Conservation (phyloP, 2,797 vertebrate genomes). For the Acanthurus lineatus region DNA sequence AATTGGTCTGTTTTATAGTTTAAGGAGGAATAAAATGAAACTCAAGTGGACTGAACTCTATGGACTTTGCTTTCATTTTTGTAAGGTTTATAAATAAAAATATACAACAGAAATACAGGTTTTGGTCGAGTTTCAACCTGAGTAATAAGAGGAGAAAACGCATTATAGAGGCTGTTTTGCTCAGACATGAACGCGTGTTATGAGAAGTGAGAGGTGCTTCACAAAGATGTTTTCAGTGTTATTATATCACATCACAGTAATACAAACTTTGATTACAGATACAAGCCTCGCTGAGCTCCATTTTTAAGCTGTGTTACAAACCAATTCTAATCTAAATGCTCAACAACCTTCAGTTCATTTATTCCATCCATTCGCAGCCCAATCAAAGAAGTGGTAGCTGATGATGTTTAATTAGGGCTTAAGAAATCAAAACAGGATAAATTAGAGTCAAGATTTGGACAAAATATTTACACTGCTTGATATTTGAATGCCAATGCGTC, state of each 20-base stretch:
- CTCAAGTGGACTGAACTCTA: no score
- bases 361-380: conserved; percentile 1
- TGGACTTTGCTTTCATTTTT: no score
- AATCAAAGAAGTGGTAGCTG: conserved; percentile 15
- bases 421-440: neutral
- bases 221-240: conserved; percentile 5
- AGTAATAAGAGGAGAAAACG: no score
- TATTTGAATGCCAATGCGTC: neutral
- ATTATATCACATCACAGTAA: neutral
- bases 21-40: no score
- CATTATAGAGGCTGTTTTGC: no score
- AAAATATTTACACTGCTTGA: neutral
- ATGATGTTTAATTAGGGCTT: conserved; percentile 18
- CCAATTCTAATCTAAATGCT: neutral
- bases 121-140: no score
- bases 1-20: no score
- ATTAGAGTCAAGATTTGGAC: neutral
- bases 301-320: conserved; percentile 26
- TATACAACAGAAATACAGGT: no score
- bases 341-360: neutral
- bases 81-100: no score
- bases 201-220: neutral
- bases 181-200: no score
- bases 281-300: conserved; percentile 3
- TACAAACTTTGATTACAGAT: conserved; percentile 29